Evolutionary conservation across 2,888 invertebrate species (phyloP), one percentile per base, ranked within the genome.

Genomic region (Agrenia bidenticulata): DNA sequence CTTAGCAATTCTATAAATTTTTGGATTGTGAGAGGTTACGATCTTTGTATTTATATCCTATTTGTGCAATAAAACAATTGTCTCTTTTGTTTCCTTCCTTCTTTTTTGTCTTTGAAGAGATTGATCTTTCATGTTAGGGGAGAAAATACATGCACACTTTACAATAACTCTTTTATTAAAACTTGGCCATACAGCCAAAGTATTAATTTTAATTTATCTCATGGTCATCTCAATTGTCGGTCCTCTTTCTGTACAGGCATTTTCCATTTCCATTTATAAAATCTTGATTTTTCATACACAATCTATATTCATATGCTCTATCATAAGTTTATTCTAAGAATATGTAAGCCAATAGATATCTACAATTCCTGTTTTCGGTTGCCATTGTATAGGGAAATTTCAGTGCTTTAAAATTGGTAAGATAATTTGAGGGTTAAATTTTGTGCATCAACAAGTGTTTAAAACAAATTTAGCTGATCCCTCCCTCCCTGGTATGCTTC

Each of bases 81-180:
- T 49, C 32, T 24, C 32, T 51, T 49, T 39, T 51, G 49, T 64
- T 32, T 23, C 24, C 19, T 45, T 45, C 45, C 45, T 45, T 45
- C 45, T 45, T 45, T 32, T 45, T 45, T 45, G 45, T 45, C 15
- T n/a, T n/a, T 45, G 45, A 9, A 9, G 4, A 45, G 19, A 15
- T 4, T 45, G 19, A 17, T 45, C 19, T n/a, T n/a, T 15, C 45
- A 45, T 5, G 15, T 45, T 45, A 45, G 45, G 15, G 19, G 45
- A 45, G n/a, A 5, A 45, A 45, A 45, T 19, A 15, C 15, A 17
- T 45, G 5, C 19, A n/a, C 45, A 45, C n/a, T 45, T 17, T 45
- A 17, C 15, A 17, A 45, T n/a, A 39, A 19, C 45, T 9, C 19
- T 45, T 45, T 45, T 45, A 45, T 45, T 5, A 45, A n/a, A 19